Evolutionary conservation across 2,113 vertebrate species (phyloP).

Genomic region (Lates calcarifer): DNA sequence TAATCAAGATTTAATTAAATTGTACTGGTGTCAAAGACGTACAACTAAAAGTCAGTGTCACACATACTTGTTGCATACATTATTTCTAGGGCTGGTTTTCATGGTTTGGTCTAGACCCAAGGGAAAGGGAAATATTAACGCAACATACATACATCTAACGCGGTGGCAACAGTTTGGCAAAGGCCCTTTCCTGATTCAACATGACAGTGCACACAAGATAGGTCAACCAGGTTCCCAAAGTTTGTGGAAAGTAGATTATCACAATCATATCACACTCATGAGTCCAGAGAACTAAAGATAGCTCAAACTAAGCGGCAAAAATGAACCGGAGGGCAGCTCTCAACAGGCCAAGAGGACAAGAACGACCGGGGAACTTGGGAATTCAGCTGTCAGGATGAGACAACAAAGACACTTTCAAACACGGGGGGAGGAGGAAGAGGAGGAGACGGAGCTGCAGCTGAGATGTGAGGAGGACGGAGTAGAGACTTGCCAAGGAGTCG

Average conservation of each 20-base stretch:
- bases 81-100: too few species aligned
- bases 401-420: conserved; percentile 12
- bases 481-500: conserved; percentile 19
- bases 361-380: neutral
- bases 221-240: neutral
- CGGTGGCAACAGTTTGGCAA: neutral
- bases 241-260: too few species aligned
- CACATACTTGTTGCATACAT: too few species aligned
- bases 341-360: neutral
- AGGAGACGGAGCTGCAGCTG: conserved; percentile 18
- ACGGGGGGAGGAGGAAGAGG: conserved; percentile 1
- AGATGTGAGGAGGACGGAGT: conserved; percentile 20
- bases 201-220: neutral
- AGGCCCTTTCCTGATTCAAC: too few species aligned
- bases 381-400: conserved; percentile 24
- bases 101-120: too few species aligned
- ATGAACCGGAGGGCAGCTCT: neutral
- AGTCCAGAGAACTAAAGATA: neutral
- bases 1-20: too few species aligned
- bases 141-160: neutral
- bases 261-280: neutral
- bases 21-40: too few species aligned
- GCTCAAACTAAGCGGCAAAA: neutral
- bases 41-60: too few species aligned
- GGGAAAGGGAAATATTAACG: too few species aligned